Conservation (phyloP, 2,113 vertebrate genomes). For the Rutilus rutilus region DNA sequence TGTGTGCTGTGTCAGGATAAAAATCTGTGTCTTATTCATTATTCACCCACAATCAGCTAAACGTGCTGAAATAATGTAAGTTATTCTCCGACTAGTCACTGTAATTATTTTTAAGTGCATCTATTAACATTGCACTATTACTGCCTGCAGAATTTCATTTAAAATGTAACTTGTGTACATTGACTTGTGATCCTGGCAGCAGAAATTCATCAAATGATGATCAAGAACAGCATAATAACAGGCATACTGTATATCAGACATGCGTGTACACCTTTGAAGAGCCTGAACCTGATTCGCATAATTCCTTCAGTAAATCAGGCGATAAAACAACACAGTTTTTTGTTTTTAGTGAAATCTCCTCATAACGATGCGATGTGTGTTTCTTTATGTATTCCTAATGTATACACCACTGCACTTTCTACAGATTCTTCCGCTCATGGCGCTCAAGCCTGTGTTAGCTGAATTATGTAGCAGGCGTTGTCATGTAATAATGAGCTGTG, state of each 20-base stretch:
- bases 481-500: constrained; percentile 65
- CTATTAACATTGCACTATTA: not conserved
- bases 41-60: not conserved
- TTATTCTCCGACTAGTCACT: too few species aligned
- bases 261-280: not conserved
- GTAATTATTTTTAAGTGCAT: not conserved
- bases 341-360: not conserved
- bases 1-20: not conserved
- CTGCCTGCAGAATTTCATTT: not conserved
- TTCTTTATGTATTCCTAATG: not conserved
- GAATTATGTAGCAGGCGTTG: constrained; percentile 64
- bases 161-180: not conserved
- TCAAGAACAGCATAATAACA: not conserved
- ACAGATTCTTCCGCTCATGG: constrained; percentile 10
- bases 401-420: not conserved
- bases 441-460: constrained; percentile 46
- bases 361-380: not conserved
- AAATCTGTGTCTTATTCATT: not conserved
- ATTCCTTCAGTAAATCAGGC: constrained; percentile 1
- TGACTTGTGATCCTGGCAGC: not conserved
- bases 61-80: not conserved
- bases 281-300: not conserved
- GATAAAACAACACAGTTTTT: not conserved
- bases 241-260: not conserved
- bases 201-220: not conserved